Percentiles rank a stretch among this genome's conserved stretches.
Conservation (phyloP, 2,797 vertebrate species). For the Malurus splendens region DNA sequence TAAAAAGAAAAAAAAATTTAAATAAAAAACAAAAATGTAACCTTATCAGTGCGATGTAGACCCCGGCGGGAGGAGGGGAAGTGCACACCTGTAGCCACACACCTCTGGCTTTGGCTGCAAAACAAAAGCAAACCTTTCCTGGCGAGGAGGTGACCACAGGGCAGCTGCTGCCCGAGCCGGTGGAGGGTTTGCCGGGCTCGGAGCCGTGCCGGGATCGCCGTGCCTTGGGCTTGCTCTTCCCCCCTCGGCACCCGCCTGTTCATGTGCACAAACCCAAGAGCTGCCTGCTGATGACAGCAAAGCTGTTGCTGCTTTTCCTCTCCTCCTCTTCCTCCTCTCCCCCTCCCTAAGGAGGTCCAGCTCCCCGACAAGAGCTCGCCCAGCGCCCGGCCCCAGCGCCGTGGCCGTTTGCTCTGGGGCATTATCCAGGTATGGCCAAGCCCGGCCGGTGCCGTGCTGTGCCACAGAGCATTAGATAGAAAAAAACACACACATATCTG, state of each 20-base stretch:
- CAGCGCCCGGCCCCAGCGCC: neutral
- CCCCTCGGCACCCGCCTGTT: neutral
- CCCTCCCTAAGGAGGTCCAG: neutral
- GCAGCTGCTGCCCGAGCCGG: neutral
- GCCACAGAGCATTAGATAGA: neutral
- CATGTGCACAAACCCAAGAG: neutral
- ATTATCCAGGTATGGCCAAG: neutral
- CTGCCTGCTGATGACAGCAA: slow-evolving; percentile 9
- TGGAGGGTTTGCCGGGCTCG: neutral
- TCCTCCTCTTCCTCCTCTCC: neutral
- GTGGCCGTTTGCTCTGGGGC: neutral
- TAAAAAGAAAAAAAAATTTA: neutral
- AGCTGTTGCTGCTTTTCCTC: slow-evolving; percentile 25
- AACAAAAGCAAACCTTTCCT: slow-evolving; percentile 1
- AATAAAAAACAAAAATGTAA: slow-evolving; percentile 49
- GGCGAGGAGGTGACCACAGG: neutral
- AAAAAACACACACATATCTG: slow-evolving; percentile 37
- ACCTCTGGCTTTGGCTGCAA: slow-evolving; percentile 35
- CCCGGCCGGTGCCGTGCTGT: neutral
- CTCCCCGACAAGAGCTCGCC: slow-evolving; percentile 41
- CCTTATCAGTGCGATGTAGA: slow-evolving; percentile 64
- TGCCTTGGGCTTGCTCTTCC: neutral
- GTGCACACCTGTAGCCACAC: slow-evolving; percentile 69
- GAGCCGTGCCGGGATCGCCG: neutral
- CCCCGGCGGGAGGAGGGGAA: slow-evolving; percentile 46